Percentiles rank a stretch among this genome's conserved stretches.
Conservation (phyloP, 2,797 vertebrate genomes). For the Strix occidentalis region DNA sequence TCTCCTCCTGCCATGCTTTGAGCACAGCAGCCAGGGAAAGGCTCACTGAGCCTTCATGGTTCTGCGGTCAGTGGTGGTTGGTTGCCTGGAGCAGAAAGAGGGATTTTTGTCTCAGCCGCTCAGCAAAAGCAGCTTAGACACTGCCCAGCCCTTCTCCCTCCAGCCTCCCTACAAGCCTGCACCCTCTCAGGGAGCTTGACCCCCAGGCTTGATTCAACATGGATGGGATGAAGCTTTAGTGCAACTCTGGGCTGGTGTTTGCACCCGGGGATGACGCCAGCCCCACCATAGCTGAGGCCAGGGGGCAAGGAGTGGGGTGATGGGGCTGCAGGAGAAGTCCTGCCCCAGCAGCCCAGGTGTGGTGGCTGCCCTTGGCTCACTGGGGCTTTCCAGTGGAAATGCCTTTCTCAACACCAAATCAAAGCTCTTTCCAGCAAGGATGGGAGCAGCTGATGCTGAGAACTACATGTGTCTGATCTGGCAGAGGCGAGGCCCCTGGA, state of each 20-base stretch:
- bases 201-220: neutral
- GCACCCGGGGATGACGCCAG: neutral
- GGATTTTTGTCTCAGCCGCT: neutral
- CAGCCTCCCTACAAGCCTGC: neutral
- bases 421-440: neutral
- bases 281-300: neutral
- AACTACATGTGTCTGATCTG: neutral
- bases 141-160: neutral
- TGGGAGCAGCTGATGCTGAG: neutral
- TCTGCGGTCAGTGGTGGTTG: neutral
- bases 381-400: neutral
- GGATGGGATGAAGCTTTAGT: neutral
- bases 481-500: neutral
- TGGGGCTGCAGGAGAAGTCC: neutral
- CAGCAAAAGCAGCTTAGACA: constrained; percentile 1
- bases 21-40: neutral
- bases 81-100: neutral
- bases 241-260: neutral
- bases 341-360: neutral
- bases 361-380: neutral
- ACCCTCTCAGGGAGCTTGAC: neutral
- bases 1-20: neutral
- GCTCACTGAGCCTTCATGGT: rapidly evolving
- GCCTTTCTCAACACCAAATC: neutral
- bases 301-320: neutral